Percentiles rank a stretch among this genome's conserved stretches.
These are phyloP conservation scores for Philereme vetulata DNA, from an alignment of 2,888 invertebrate species.

Conservation along the genomic window DNA sequence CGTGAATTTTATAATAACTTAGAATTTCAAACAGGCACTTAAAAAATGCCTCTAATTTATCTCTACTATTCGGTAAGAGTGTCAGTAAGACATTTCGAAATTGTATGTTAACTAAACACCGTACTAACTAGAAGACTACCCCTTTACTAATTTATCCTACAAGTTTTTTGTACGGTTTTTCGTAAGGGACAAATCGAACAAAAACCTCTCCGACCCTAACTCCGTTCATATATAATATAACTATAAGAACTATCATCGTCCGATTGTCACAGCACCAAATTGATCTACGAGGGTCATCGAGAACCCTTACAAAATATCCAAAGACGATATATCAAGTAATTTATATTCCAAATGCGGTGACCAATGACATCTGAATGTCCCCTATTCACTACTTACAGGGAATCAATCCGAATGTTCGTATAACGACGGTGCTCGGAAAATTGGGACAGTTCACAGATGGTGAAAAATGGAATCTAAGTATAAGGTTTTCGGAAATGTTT, in stretches of 20 bases:
- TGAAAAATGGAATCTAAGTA: conserved; percentile 14
- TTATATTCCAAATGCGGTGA: conserved; percentile 40
- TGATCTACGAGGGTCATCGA: conserved; percentile 40
- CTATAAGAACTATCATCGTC: conserved; percentile 18
- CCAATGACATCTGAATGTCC: conserved; percentile 38
- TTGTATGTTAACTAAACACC: too few species aligned
- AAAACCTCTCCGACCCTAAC: conserved; percentile 21
- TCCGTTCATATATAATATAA: conserved; percentile 13
- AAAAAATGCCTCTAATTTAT: too few species aligned
- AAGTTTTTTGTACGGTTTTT: too few species aligned
- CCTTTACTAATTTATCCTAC: too few species aligned
- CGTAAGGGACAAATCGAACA: neutral
- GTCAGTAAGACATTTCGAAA: too few species aligned
- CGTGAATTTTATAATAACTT: too few species aligned
- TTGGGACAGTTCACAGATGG: conserved; percentile 26
- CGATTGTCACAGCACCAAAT: conserved; percentile 41
- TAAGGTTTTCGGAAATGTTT: too few species aligned
- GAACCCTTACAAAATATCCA: conserved; percentile 39
- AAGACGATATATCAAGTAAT: conserved; percentile 41
- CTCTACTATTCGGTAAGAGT: too few species aligned
- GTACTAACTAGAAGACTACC: too few species aligned
- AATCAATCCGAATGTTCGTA: conserved; percentile 54
- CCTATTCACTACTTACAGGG: conserved; percentile 44
- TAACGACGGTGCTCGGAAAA: conserved; percentile 46
- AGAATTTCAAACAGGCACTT: too few species aligned